Conservation (phyloP, 2,797 vertebrate species). For the Gephyroberyx darwinii region DNA sequence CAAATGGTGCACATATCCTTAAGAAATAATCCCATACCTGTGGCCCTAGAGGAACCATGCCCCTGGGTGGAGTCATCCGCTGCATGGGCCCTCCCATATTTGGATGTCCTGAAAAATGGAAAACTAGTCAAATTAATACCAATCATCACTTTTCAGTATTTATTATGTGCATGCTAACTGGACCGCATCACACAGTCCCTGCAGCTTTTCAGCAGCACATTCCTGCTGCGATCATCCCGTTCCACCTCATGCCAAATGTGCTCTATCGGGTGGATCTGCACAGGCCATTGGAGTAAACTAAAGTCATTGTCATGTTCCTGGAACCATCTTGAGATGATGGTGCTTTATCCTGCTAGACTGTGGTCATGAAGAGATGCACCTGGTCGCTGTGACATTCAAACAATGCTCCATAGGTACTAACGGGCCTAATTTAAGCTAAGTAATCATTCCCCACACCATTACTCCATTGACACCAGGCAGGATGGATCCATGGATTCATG, state of each 20-base stretch:
- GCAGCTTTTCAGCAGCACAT: neutral
- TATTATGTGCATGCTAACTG: no score
- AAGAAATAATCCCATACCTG: slow-evolving; percentile 83
- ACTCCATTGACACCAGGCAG: neutral
- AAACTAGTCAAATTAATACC: slow-evolving; percentile 4
- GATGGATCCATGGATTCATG: neutral
- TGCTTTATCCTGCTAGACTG: no score
- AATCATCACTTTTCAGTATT: neutral
- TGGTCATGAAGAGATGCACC: no score
- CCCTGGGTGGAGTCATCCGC: slow-evolving; percentile 96
- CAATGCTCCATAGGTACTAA: no score
- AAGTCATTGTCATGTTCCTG: no score
- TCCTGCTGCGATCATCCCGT: no score
- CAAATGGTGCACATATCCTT: neutral
- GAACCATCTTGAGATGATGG: no score
- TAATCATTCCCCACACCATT: neutral
- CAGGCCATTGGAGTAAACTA: no score
- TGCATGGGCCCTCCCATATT: slow-evolving; percentile 98
- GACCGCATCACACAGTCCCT: no score
- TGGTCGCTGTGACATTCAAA: no score
- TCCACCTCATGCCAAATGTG: no score
- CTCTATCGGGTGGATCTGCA: no score
- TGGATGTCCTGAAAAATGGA: slow-evolving; percentile 88
- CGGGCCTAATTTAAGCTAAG: neutral
- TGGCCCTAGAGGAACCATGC: slow-evolving; percentile 95